Evolutionary conservation across 2,888 invertebrate species (phyloP).

Genomic region (Deroplatys truncata): DNA sequence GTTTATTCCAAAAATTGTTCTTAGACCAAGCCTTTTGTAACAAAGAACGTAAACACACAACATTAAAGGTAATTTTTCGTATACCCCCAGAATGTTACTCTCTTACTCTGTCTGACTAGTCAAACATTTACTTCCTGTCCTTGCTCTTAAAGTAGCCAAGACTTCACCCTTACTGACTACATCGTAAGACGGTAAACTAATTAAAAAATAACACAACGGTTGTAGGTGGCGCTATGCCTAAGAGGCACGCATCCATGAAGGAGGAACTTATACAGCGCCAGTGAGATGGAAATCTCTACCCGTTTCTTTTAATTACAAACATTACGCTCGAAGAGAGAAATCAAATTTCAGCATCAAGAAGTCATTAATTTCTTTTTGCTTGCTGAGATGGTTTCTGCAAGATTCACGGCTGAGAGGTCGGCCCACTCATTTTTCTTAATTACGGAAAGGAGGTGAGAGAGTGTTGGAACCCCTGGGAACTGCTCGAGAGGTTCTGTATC

Average conservation of each 20-base stretch:
- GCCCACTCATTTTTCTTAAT: slow-evolving; percentile 9
- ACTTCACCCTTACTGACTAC: background rate
- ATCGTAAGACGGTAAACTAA: background rate
- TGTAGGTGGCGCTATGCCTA: background rate
- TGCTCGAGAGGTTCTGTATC: background rate
- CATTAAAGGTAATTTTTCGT: no score
- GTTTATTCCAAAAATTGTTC: no score
- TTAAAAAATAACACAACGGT: background rate
- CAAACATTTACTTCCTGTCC: background rate
- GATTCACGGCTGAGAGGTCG: background rate
- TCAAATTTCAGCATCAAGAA: background rate
- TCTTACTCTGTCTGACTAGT: background rate
- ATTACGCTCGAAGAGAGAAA: background rate
- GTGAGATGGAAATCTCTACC: background rate
- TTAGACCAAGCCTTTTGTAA: no score
- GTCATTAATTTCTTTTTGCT: background rate
- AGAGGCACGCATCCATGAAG: background rate
- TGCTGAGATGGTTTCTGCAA: background rate
- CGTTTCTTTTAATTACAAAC: background rate
- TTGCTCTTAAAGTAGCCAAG: background rate
- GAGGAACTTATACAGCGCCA: background rate
- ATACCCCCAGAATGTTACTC: no score
- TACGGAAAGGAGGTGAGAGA: slow-evolving; percentile 3
- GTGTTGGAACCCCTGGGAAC: background rate
- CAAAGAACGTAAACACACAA: no score